Evolutionary conservation across 2,797 vertebrate species (phyloP), one percentile per base, ranked within the genome.

Genomic region (Sebastes oblongus): DNA sequence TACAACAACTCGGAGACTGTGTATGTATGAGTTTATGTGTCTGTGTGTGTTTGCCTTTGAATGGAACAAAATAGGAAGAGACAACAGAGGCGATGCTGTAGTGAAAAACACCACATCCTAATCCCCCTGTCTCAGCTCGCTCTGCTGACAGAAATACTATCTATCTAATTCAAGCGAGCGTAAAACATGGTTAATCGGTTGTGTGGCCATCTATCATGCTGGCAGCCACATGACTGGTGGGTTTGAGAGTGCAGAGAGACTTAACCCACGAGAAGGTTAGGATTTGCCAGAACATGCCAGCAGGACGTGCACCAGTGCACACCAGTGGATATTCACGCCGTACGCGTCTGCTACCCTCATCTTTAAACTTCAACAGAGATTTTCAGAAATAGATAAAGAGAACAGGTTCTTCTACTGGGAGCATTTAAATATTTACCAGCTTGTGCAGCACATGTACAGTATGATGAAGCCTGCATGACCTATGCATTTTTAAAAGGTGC

Each of bases 171-270:
- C 88, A 85, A 89, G 87, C 77, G 20, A 84, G 86, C 68, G 72
- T 88, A 86, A 88, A 90, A 89, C 91, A 87, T n/a, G 62, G 77
- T 80, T 93, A 83, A 91, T 87, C 84, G 32, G 86, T 86, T 52
- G 81, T 85, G 75, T 66, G 86, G 84, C 85, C 74, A 88, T 92
- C 86, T 77, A 89, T 91, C 86, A 87, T 27, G 86, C 84, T 89
- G 88, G 78, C 86, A 84, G 82, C 71, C 75, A 76, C 85, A 67
- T 77, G 79, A 89, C 60, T 82, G 16, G 74, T 62, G 78, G 61
- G 77, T 77, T 75, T 24, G 27, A 75, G 81, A 70, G 73, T 39
- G 56, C 64, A 25, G 64, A 76, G 59, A 74, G 74, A 75, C 83
- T 72, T 66, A 79, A 78, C 59, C 18, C 58, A 20, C 2, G 24